Base-by-base conservation (phyloP, 2,113 vertebrate genomes). In the Mobula birostris region DNA sequence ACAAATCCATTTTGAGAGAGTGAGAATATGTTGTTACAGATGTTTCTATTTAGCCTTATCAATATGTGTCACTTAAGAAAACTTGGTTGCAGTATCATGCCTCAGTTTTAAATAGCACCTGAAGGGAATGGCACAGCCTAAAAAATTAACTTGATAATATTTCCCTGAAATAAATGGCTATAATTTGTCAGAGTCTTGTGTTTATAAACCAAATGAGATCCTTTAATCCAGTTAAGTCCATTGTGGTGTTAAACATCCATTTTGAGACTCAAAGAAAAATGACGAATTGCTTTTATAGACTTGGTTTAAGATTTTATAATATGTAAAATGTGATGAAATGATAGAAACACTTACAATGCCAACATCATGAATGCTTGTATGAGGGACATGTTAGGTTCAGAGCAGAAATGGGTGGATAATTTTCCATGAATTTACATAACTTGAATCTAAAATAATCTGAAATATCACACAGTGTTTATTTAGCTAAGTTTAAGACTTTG, bases 51-150 rank as follows among this genome's bases (percentile, higher is more conserved):
- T 90, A 66, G 85, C 14, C 85, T 90, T 90, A 90, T 90, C 85
- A 90, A 90, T 90, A 90, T 66, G 61, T 90, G 85, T 90, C 85
- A 90, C 85, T 66, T n/a, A 32, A 90, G 85, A 90, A 90, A 90
- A 90, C 61, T 32, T 66, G 14, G 61, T 68, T 90, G 63, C 61
- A 66, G 56, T 27, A 15, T 87, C 56, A 63, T n/a, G 56, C 24
- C 27, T 87, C 56, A n/a, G 85, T 32, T 90, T 90, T 66, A 66
- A 90, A 90, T 68, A 32, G 61, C 29, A 90, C n/a, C 29, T 90
- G 85, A 32, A 90, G 61, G 61, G 63, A 66, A 90, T 32, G 7
- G 29, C 85, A 63, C 61, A 90, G 32, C n/a, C 61, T 63, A 17
- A 90, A 36, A 90, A 90, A 66, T 66, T 66, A 32, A 12, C 61